A percentile compares a stretch with the other conserved stretches of the same genome.
These are phyloP conservation scores for Caradrina kadenii DNA, from an alignment of 2,888 invertebrate genomes.

Conservation along the genomic window DNA sequence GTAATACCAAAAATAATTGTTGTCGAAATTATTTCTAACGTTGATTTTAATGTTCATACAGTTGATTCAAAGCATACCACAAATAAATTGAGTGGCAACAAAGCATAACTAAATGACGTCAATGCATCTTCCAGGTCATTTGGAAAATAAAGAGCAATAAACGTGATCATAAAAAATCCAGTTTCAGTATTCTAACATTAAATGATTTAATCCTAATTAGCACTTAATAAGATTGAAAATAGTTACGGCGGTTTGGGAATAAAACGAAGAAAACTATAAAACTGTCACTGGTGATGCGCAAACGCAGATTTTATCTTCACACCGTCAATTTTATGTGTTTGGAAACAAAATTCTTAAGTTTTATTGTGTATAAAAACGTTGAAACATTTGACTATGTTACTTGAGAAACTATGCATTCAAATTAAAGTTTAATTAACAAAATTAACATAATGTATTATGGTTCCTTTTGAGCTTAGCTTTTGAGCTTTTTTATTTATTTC, in stretches of 20 bases:
- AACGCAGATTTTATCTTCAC: slow-evolving; percentile 62
- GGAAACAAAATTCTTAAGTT: slow-evolving; percentile 52
- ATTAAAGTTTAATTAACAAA: slow-evolving; percentile 55
- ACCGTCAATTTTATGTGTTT: slow-evolving; percentile 55
- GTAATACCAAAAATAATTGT: too few species aligned
- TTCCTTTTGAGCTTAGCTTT: slow-evolving; percentile 24
- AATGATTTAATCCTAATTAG: slow-evolving; percentile 62
- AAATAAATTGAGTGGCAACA: slow-evolving; percentile 19
- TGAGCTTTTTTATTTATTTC: too few species aligned
- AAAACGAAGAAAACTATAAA: slow-evolving; percentile 56
- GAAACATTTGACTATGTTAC: slow-evolving; percentile 40
- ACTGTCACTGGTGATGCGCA: slow-evolving; percentile 51
- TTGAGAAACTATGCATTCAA: slow-evolving; percentile 37
- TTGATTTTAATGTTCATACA: slow-evolving; percentile 3
- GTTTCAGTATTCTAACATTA: slow-evolving; percentile 34
- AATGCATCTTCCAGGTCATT: slow-evolving; percentile 8
- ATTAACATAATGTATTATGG: slow-evolving; percentile 45
- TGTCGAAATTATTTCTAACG: background rate
- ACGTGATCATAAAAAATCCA: slow-evolving; percentile 43
- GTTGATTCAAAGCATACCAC: slow-evolving; percentile 1
- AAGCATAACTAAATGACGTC: slow-evolving; percentile 18
- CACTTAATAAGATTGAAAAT: slow-evolving; percentile 54
- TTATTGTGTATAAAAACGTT: slow-evolving; percentile 47
- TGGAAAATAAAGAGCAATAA: slow-evolving; percentile 42
- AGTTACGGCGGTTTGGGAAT: slow-evolving; percentile 35